phyloP scores from a whole-genome alignment of 1,140 invertebrate species.

The Drosophila equinoxialis region DNA sequence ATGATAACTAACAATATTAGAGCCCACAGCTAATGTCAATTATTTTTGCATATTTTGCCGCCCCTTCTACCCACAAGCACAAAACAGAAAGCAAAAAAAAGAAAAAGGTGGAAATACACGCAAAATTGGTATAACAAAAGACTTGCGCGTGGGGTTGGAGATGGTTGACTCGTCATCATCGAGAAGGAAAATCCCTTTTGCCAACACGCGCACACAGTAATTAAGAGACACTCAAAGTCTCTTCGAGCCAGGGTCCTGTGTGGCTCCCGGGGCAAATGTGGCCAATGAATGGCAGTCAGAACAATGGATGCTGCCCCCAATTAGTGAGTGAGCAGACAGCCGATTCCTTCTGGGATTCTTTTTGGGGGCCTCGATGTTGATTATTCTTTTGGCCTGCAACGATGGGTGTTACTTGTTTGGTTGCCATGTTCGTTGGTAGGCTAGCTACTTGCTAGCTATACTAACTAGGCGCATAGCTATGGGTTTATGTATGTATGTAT shows the following conservation, averaged over 20 bases:
- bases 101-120: background rate
- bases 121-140: slow-evolving; percentile 8
- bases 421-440: slow-evolving; percentile 7
- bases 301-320: slow-evolving; percentile 39
- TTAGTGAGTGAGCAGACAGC: slow-evolving; percentile 19
- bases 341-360: slow-evolving; percentile 17
- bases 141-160: background rate
- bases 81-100: background rate
- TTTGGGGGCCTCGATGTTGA: slow-evolving; percentile 30
- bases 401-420: slow-evolving; percentile 47
- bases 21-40: slow-evolving; percentile 22
- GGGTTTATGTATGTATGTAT: background rate
- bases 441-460: slow-evolving; percentile 32
- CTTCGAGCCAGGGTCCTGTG: slow-evolving; percentile 19
- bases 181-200: slow-evolving; percentile 70
- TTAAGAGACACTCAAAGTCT: slow-evolving; percentile 73
- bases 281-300: slow-evolving; percentile 43
- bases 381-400: slow-evolving; percentile 39
- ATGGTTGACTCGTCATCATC: slow-evolving; percentile 6
- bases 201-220: slow-evolving; percentile 76
- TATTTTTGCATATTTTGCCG: slow-evolving; percentile 16
- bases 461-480: slow-evolving; percentile 27
- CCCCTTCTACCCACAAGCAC: too few species aligned
- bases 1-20: slow-evolving; percentile 10
- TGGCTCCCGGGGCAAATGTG: slow-evolving; percentile 26